Conservation (phyloP, 1,140 invertebrate genomes). For the Daktulosphaira vitifoliae region DNA sequence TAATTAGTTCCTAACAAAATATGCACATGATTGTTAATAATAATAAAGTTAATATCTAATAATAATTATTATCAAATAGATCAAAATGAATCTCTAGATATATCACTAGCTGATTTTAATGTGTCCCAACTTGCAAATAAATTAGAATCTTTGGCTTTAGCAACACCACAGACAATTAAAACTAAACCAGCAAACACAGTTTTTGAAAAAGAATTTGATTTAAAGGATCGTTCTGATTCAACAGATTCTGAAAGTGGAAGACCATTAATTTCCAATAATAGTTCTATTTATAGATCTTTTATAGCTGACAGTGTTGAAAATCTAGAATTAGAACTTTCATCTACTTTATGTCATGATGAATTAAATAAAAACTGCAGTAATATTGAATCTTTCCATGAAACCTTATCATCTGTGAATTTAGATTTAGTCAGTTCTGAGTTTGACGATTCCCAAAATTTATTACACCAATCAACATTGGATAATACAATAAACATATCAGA, state of each 20-base stretch:
- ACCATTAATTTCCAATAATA: conserved; percentile 17
- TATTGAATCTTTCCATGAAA: conserved; percentile 16
- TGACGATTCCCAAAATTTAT: conserved; percentile 3
- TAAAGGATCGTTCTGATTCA: conserved; percentile 16
- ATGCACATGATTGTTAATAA: too few species aligned
- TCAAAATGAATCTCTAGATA: conserved; percentile 3
- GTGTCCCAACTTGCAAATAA: conserved; percentile 18
- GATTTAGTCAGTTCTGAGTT: conserved; percentile 23
- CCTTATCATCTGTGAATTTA: conserved; percentile 22
- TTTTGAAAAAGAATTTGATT: conserved; percentile 21
- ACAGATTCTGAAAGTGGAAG: conserved; percentile 24
- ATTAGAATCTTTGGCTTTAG: conserved; percentile 28
- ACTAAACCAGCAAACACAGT: not conserved
- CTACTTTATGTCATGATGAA: not conserved
- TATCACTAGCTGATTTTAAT: conserved; percentile 8
- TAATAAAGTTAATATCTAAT: too few species aligned
- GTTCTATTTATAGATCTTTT: conserved; percentile 27
- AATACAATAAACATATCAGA: not conserved
- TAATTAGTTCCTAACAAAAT: too few species aligned
- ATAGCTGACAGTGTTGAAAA: conserved; percentile 19
- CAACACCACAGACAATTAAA: conserved; percentile 10
- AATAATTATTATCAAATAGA: not conserved
- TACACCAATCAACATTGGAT: not conserved
- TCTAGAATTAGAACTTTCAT: conserved; percentile 14
- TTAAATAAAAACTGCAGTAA: not conserved